Percentiles rank a stretch among this genome's conserved stretches.
These are phyloP conservation scores for Pseudococcus longispinus DNA, from an alignment of 2,888 invertebrate species.

Conservation along the genomic window DNA sequence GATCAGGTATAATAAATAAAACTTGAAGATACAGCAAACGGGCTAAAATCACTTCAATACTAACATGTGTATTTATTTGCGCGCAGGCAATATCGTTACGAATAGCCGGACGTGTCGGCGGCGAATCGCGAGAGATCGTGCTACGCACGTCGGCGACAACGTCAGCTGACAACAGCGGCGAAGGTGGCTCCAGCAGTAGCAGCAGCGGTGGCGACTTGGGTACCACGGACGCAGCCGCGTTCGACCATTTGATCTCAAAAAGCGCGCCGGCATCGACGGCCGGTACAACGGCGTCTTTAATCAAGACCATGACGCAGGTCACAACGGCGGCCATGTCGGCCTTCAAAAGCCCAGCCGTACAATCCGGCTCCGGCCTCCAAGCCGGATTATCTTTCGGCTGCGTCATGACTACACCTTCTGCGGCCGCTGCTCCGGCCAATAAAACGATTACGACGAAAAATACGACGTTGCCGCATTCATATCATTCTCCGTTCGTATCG, in stretches of 20 bases:
- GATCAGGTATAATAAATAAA: constrained; percentile 70
- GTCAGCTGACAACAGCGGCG: neutral
- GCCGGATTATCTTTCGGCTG: neutral
- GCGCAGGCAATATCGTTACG: constrained; percentile 69
- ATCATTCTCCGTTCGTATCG: constrained; percentile 77
- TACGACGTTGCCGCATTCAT: constrained; percentile 47
- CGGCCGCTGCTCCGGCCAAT: constrained; percentile 59
- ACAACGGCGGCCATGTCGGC: constrained; percentile 37
- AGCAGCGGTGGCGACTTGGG: neutral
- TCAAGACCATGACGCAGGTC: constrained; percentile 54
- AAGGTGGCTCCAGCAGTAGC: neutral
- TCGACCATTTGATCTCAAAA: constrained; percentile 57
- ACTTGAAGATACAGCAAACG: neutral
- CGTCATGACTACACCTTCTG: neutral
- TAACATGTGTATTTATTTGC: neutral
- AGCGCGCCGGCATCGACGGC: constrained; percentile 56
- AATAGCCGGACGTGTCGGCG: constrained; percentile 71
- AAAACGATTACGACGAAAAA: neutral
- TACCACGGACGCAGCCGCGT: neutral
- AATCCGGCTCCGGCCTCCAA: neutral
- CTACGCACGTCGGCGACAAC: constrained; percentile 65
- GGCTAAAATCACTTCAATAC: neutral
- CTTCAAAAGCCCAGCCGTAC: constrained; percentile 72
- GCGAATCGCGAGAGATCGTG: constrained; percentile 76
- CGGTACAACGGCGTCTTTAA: constrained; percentile 60